Percentiles rank a stretch among this genome's conserved stretches.
Evolutionary conservation across 2,113 vertebrate species (phyloP).

Genomic region (Myrmecobius fasciatus): DNA sequence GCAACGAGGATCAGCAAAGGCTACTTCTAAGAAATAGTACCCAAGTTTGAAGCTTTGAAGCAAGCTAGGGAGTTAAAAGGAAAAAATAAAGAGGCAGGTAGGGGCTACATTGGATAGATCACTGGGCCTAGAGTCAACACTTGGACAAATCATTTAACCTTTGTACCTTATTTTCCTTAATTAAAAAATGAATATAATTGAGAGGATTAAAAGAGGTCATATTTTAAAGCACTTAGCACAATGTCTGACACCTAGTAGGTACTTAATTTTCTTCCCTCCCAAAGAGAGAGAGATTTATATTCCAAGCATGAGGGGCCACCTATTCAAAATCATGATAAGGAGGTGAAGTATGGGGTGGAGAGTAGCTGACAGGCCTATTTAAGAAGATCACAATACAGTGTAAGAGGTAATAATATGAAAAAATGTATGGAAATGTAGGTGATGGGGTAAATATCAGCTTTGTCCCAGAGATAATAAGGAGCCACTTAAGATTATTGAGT

Average conservation of each 20-base stretch:
- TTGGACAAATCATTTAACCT: neutral
- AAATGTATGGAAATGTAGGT: neutral
- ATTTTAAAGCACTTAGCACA: neutral
- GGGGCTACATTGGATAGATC: neutral
- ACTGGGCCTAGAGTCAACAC: neutral
- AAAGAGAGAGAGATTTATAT: neutral
- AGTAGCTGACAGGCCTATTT: neutral
- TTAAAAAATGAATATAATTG: neutral
- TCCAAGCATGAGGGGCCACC: neutral
- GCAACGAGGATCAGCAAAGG: neutral
- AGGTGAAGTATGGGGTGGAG: neutral
- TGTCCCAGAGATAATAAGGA: neutral
- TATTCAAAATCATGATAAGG: neutral
- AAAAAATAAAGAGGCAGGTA: neutral
- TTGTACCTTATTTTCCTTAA: neutral
- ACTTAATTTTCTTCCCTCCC: neutral
- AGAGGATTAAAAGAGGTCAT: neutral
- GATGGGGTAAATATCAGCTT: neutral
- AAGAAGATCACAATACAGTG: neutral
- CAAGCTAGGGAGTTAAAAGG: neutral
- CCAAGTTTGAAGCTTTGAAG: neutral
- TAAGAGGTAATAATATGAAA: neutral
- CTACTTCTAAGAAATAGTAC: neutral
- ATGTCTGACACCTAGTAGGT: neutral
- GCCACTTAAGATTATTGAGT: neutral